Evolutionary conservation across 2,113 vertebrate genomes (phyloP).

Genomic region (Sphyrna mokarran): DNA sequence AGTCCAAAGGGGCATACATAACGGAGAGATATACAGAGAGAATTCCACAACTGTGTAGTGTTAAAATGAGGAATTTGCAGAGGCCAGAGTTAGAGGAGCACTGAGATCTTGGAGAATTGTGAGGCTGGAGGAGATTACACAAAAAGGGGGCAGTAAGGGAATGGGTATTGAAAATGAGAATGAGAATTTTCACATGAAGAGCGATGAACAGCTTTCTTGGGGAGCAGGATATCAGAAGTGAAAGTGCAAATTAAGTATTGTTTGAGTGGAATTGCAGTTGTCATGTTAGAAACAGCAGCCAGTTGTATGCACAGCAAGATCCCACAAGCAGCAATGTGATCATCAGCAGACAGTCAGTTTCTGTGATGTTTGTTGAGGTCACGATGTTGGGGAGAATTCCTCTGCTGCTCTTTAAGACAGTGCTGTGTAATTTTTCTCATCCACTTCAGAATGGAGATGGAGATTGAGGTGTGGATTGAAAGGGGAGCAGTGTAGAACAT

Average conservation of each 20-base stretch:
- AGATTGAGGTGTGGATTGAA: background rate
- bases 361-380: background rate
- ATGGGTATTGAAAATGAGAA: no score
- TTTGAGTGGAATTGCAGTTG: background rate
- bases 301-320: background rate
- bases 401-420: background rate
- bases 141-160: background rate
- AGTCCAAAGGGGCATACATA: no score
- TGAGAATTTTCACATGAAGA: no score
- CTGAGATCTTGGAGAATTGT: background rate
- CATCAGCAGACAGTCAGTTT: background rate
- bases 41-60: background rate
- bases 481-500: background rate
- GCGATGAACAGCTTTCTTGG: no score
- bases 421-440: background rate
- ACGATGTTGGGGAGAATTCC: background rate
- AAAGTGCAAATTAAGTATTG: background rate
- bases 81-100: no score
- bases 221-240: no score
- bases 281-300: background rate
- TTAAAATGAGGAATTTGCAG: no score
- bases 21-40: background rate
- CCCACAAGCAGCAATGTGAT: background rate
- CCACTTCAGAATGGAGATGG: background rate
- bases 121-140: background rate